phyloP scores from a whole-genome alignment of 2,797 vertebrate species.

The Trematomus bernacchii region DNA sequence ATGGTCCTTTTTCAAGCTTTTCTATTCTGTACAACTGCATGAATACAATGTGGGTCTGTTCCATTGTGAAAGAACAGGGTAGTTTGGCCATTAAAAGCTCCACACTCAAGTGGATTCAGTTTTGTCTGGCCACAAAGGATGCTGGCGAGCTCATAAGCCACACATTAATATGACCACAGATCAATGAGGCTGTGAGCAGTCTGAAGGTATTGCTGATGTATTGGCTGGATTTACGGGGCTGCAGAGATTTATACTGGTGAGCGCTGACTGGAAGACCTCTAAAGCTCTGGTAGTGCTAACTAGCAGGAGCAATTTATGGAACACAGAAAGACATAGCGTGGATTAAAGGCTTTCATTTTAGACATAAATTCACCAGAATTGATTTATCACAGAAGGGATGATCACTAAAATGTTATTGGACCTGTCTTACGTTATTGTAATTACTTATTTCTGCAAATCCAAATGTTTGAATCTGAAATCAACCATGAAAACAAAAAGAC shows the following conservation, averaged over 20 bases:
- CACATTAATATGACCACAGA: slow-evolving; percentile 83
- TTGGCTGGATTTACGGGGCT: slow-evolving; percentile 57
- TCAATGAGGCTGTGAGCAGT: slow-evolving; percentile 80
- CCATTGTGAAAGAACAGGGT: slow-evolving; percentile 54
- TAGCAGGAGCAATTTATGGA: not conserved
- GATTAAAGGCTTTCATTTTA: slow-evolving; percentile 6
- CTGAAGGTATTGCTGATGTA: slow-evolving; percentile 74
- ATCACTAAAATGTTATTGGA: not conserved
- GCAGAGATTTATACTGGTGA: slow-evolving; percentile 42
- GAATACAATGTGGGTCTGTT: slow-evolving; percentile 56
- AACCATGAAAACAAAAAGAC: not conserved
- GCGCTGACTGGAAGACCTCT: slow-evolving; percentile 37
- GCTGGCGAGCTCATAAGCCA: slow-evolving; percentile 68
- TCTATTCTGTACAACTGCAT: slow-evolving; percentile 28
- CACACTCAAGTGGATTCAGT: slow-evolving; percentile 74
- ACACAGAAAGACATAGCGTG: not conserved
- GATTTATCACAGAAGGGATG: not conserved
- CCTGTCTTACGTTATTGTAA: too few species aligned
- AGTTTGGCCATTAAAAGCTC: slow-evolving; percentile 69
- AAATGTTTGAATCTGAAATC: not conserved
- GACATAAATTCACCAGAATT: not conserved
- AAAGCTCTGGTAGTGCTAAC: slow-evolving; percentile 7
- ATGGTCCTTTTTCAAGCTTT: slow-evolving; percentile 37
- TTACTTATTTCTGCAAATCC: not conserved
- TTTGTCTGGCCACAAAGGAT: slow-evolving; percentile 79